Percentiles rank a stretch among this genome's conserved stretches.
These are phyloP conservation scores for Neoseiulus cucumeris DNA, from an alignment of 1,140 invertebrate genomes.

Conservation along the genomic window DNA sequence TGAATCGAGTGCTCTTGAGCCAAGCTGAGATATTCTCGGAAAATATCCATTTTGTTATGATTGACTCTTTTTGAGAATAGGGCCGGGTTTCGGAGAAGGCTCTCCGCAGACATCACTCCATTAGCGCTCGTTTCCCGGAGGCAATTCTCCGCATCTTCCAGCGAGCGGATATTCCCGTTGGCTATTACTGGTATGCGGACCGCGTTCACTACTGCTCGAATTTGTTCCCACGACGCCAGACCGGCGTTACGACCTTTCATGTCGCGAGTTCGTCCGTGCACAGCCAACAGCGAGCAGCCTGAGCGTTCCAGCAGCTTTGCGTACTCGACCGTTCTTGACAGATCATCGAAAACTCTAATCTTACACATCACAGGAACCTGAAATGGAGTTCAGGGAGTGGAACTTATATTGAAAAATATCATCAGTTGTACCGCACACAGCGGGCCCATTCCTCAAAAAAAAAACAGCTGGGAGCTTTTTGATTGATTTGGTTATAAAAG, in stretches of 20 bases:
- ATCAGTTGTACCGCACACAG: no score
- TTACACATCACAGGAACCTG: constrained; percentile 82
- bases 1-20: constrained; percentile 66
- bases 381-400: no score
- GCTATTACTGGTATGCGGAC: constrained; percentile 82
- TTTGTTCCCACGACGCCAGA: constrained; percentile 78
- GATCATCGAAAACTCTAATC: constrained; percentile 67
- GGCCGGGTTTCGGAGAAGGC: constrained; percentile 82
- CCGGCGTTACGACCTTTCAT: constrained; percentile 88
- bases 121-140: constrained; percentile 61
- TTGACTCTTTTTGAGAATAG: constrained; percentile 46
- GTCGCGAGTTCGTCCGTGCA: constrained; percentile 86
- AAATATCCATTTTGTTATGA: constrained; percentile 66
- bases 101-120: constrained; percentile 54
- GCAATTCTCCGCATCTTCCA: constrained; percentile 67
- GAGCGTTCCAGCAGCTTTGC: constrained; percentile 82
- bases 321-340: constrained; percentile 73
- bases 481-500: no score
- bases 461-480: no score
- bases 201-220: constrained; percentile 62
- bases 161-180: constrained; percentile 89
- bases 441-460: no score
- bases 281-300: constrained; percentile 67
- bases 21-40: constrained; percentile 66
- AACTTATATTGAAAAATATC: no score